Conservation (phyloP, 2,797 vertebrate species). For the Amphiprion clarkii region DNA sequence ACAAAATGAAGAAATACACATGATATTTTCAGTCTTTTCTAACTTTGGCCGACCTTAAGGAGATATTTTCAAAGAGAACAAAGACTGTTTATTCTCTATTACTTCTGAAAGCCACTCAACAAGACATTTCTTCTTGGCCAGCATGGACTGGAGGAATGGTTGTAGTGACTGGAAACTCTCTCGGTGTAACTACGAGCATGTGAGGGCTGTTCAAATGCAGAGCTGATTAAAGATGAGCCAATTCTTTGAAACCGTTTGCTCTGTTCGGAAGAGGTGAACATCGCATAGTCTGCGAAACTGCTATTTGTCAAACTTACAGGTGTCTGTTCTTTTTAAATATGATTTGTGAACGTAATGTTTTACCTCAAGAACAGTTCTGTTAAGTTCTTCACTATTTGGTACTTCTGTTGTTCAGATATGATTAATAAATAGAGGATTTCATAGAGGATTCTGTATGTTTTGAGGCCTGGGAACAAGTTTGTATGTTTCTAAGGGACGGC, state of each 20-base stretch:
- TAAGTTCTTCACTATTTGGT: background rate
- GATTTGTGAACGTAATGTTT: constrained; percentile 10
- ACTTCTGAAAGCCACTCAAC: background rate
- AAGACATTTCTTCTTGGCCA: background rate
- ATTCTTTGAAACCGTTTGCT: background rate
- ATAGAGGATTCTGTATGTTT: background rate
- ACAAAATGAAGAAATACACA: background rate
- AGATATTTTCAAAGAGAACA: background rate
- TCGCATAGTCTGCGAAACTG: background rate
- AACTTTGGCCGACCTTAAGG: background rate
- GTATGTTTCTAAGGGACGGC: background rate
- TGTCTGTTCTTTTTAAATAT: background rate
- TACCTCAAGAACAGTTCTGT: background rate
- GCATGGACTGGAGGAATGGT: background rate
- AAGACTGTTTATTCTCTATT: background rate
- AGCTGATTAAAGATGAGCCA: background rate
- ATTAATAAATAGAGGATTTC: background rate
- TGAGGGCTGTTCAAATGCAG: background rate
- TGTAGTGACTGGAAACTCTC: background rate
- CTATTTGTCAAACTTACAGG: background rate
- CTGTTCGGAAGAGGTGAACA: background rate
- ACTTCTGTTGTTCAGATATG: background rate
- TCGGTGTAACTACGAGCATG: background rate
- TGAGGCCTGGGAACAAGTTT: background rate
- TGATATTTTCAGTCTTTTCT: background rate